Conservation (phyloP, 1,140 invertebrate genomes). For the Gonatopus flavifemur region DNA sequence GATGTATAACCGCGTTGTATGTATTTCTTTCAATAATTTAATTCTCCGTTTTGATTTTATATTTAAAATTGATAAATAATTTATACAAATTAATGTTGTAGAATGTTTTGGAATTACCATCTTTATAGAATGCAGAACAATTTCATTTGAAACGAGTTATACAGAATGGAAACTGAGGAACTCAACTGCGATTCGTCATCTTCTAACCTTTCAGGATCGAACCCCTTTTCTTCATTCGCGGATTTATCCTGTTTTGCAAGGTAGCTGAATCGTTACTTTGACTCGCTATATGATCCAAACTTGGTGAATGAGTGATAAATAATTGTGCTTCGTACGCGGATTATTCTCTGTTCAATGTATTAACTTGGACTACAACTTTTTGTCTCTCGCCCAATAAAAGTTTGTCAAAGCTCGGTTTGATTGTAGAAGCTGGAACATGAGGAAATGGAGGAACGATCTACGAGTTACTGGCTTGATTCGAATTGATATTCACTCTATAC, state of each 20-base stretch:
- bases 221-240: constrained; percentile 70
- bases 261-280: constrained; percentile 62
- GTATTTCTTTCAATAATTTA: too few species aligned
- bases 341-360: constrained; percentile 77
- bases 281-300: constrained; percentile 76
- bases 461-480: too few species aligned
- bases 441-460: too few species aligned
- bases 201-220: constrained; percentile 75
- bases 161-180: constrained; percentile 74
- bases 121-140: too few species aligned
- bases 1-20: too few species aligned
- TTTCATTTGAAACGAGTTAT: too few species aligned
- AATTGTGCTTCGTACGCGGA: constrained; percentile 89
- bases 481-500: constrained; percentile 35
- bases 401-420: constrained; percentile 48
- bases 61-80: too few species aligned
- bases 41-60: too few species aligned
- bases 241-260: constrained; percentile 73
- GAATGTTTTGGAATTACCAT: too few species aligned
- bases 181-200: constrained; percentile 69
- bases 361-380: constrained; percentile 76
- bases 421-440: constrained; percentile 30
- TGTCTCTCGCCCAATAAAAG: constrained; percentile 72
- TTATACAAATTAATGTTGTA: too few species aligned
- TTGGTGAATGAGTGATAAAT: constrained; percentile 76